Evolutionary conservation across 2,797 vertebrate species (phyloP).

Genomic region (Falco concolor): DNA sequence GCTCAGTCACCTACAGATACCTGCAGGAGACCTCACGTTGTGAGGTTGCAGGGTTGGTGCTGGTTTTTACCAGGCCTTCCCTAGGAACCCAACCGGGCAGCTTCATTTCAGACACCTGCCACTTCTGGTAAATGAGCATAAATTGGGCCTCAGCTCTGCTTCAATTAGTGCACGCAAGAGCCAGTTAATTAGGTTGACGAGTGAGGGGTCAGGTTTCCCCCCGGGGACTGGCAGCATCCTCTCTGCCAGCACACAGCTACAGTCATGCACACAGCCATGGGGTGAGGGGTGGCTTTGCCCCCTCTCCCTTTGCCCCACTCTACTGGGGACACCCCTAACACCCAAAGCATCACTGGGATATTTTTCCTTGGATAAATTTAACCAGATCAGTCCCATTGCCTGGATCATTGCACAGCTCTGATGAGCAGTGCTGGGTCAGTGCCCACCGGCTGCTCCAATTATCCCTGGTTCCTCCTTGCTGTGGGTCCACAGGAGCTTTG

Average conservation of each 20-base stretch:
- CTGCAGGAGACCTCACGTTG: neutral
- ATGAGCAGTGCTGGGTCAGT: fast-evolving
- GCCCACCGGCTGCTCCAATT: fast-evolving
- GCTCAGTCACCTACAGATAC: neutral
- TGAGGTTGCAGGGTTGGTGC: no score
- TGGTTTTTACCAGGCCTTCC: neutral
- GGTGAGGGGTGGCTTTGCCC: fast-evolving
- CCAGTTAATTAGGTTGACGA: neutral
- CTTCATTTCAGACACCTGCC: neutral
- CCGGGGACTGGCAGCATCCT: neutral
- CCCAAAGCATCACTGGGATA: neutral
- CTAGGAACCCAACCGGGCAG: neutral
- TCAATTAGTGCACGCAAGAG: neutral
- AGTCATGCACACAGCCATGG: fast-evolving
- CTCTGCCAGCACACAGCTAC: fast-evolving
- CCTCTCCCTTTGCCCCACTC: neutral
- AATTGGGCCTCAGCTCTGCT: neutral
- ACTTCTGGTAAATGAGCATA: neutral
- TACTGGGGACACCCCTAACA: fast-evolving
- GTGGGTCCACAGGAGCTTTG: neutral
- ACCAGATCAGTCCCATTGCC: fast-evolving
- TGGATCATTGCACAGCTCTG: fast-evolving
- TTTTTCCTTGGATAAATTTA: neutral
- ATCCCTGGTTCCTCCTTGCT: neutral
- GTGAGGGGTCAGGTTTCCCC: neutral